Percentiles rank a stretch among this genome's conserved stretches.
Conservation (phyloP, 1,140 invertebrate genomes). For the Orchesella cincta region DNA sequence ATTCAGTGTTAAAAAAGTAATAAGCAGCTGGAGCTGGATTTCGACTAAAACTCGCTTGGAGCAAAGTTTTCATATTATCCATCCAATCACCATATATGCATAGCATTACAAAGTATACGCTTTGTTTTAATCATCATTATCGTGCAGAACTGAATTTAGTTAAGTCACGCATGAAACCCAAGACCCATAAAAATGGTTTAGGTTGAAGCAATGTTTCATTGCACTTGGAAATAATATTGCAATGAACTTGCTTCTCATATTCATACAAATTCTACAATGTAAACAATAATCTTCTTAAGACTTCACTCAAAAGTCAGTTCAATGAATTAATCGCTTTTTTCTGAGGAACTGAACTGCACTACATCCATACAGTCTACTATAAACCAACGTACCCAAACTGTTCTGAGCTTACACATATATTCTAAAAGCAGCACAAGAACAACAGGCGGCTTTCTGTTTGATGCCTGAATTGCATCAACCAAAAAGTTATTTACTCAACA, state of each 20-base stretch:
- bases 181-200: slow-evolving; percentile 3
- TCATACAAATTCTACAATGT: not conserved
- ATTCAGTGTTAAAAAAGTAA: too few relatives aligned
- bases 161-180: slow-evolving; percentile 1
- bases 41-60: too few relatives aligned
- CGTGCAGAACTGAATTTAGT: not conserved
- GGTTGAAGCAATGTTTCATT: not conserved
- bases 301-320: not conserved
- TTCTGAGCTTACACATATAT: too few relatives aligned
- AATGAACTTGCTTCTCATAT: slow-evolving; percentile 13
- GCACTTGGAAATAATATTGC: not conserved
- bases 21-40: too few relatives aligned
- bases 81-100: too few relatives aligned
- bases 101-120: too few relatives aligned
- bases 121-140: not conserved
- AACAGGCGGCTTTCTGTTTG: slow-evolving; percentile 1
- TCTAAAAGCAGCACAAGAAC: too few relatives aligned
- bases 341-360: not conserved
- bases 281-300: slow-evolving; percentile 5
- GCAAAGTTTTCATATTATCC: too few relatives aligned
- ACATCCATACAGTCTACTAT: not conserved
- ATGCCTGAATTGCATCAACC: not conserved
- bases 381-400: too few relatives aligned
- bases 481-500: too few relatives aligned
- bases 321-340: slow-evolving; percentile 13